phyloP scores from a whole-genome alignment of 35 echinoderm and acorn worm genomes.

The Acanthaster planci region DNA sequence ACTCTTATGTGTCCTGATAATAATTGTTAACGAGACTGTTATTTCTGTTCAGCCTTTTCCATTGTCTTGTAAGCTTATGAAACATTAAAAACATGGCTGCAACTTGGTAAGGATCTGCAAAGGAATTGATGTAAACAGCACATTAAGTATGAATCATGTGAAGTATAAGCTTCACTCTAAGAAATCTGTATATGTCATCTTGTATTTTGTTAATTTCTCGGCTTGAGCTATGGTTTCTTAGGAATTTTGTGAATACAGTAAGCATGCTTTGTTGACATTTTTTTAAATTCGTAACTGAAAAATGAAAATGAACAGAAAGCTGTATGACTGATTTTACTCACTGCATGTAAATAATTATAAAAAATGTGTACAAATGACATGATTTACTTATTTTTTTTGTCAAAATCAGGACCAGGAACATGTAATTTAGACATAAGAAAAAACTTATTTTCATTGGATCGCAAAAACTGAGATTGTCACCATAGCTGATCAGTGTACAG shows the following conservation, averaged over 20 bases:
- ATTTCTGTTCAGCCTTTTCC: no score
- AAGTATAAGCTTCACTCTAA: neutral
- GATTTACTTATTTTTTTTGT: conserved; percentile 10
- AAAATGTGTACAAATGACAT: neutral
- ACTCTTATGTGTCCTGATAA: no score
- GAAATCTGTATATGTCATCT: neutral
- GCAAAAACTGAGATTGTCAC: neutral
- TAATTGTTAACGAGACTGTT: no score
- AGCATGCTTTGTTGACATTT: neutral
- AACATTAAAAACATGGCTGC: no score
- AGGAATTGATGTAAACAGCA: no score
- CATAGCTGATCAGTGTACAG: conserved; percentile 5
- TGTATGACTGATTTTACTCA: neutral
- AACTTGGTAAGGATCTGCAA: no score
- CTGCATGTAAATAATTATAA: conserved; percentile 11
- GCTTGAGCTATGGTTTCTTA: neutral
- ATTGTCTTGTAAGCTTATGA: no score
- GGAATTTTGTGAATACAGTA: neutral
- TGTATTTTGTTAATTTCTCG: neutral
- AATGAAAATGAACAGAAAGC: neutral
- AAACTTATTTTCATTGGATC: neutral
- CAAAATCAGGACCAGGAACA: conserved; percentile 13
- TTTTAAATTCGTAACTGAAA: neutral
- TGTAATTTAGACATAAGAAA: neutral
- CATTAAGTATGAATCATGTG: no score